These are phyloP conservation scores for Podarcis muralis DNA, from an alignment of 2,113 vertebrate species.

Conservation along the genomic window DNA sequence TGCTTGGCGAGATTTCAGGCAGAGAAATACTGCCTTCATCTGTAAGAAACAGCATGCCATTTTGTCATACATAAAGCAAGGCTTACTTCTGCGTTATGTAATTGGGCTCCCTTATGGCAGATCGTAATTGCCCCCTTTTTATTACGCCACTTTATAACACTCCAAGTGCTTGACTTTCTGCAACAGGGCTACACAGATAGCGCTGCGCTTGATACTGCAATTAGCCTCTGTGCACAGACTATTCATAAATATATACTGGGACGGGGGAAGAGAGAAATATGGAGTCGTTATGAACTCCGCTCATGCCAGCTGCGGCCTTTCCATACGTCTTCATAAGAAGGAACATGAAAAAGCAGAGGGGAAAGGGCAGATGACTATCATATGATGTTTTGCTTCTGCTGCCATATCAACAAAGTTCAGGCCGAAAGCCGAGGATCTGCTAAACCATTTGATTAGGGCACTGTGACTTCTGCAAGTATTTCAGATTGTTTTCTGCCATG, in stretches of 20 bases:
- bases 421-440: constrained; percentile 54
- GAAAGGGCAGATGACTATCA: constrained; percentile 46
- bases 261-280: constrained; percentile 4
- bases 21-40: not conserved
- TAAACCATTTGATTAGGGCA: constrained; percentile 24
- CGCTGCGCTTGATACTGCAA: not conserved
- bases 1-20: not conserved
- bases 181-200: constrained; percentile 22
- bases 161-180: constrained; percentile 28
- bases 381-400: constrained; percentile 66
- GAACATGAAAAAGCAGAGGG: constrained; percentile 54
- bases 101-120: constrained; percentile 1
- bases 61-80: not conserved
- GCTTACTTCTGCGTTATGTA: not conserved
- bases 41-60: not conserved
- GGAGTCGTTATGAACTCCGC: constrained; percentile 30
- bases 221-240: not conserved
- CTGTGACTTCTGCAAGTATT: not conserved
- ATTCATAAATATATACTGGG: constrained; percentile 34
- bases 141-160: constrained; percentile 14
- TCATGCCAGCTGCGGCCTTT: constrained; percentile 41
- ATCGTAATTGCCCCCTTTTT: constrained; percentile 24
- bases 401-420: constrained; percentile 53
- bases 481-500: constrained; percentile 12
- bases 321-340: constrained; percentile 40